These are phyloP conservation scores for Hemichromis elongatus DNA, from an alignment of 2,113 vertebrate genomes.

Conservation along the genomic window DNA sequence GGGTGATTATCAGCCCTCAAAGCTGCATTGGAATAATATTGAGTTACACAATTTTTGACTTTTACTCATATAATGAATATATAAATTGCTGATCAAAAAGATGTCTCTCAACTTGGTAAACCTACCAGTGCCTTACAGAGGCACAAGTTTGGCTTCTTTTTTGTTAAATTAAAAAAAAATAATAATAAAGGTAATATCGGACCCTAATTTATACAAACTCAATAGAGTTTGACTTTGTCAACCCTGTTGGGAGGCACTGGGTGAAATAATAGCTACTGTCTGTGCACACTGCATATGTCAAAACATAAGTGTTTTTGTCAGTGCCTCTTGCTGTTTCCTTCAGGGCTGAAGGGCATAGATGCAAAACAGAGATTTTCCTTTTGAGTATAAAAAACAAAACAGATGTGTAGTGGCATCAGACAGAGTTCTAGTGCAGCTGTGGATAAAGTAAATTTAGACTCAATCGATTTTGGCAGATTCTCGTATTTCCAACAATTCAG, in stretches of 20 bases:
- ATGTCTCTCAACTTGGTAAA: background rate
- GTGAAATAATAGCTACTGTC: conserved; percentile 30
- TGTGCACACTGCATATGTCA: conserved; percentile 9
- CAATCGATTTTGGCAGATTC: background rate
- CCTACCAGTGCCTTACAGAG: background rate
- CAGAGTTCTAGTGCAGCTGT: background rate
- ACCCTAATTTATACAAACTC: background rate
- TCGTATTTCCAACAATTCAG: background rate
- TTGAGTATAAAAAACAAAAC: background rate
- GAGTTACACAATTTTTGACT: background rate
- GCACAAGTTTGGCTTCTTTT: background rate
- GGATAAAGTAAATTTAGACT: background rate
- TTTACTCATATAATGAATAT: background rate
- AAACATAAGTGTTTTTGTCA: conserved; percentile 5
- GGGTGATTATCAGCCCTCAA: background rate
- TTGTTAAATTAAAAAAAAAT: background rate
- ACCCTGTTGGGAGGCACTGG: conserved; percentile 7
- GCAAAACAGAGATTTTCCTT: background rate
- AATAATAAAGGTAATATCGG: background rate
- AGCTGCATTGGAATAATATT: background rate
- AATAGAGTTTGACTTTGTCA: conserved; percentile 12
- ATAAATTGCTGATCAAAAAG: background rate
- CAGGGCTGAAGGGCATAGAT: conserved; percentile 1
- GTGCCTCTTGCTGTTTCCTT: background rate
- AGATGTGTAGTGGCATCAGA: background rate